Percentiles rank a stretch among this genome's conserved stretches.
Conservation (phyloP, 2,797 vertebrate species). For the Forpus xanthops region DNA sequence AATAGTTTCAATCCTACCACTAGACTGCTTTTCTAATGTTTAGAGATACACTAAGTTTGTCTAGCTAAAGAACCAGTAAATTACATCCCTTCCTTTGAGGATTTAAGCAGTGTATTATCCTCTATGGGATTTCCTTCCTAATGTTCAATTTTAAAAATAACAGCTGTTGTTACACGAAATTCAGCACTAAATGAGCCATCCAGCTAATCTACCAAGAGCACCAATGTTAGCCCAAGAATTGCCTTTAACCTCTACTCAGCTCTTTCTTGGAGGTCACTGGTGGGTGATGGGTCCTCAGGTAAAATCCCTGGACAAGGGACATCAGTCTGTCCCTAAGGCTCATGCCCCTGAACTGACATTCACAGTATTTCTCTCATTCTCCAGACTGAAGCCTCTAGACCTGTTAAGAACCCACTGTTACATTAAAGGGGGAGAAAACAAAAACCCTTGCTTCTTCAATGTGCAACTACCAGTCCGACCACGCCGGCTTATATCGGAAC, state of each 20-base stretch:
- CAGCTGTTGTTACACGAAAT: neutral
- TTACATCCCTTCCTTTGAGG: neutral
- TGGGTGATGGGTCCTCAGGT: neutral
- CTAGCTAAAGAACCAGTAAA: neutral
- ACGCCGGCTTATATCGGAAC: too few species aligned
- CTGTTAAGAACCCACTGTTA: accelerated
- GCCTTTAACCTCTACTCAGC: neutral
- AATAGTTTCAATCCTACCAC: neutral
- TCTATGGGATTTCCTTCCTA: neutral
- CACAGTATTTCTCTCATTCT: neutral
- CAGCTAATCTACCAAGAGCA: neutral
- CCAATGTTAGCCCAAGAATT: neutral
- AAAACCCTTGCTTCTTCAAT: too few species aligned
- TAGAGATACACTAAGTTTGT: neutral
- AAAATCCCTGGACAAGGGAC: neutral
- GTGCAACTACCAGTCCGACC: too few species aligned
- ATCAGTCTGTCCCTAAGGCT: neutral
- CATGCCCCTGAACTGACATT: neutral
- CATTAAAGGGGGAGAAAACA: too few species aligned
- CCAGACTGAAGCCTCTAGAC: neutral
- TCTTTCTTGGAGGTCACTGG: neutral
- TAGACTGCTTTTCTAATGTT: neutral
- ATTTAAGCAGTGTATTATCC: neutral
- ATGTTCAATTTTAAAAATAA: neutral
- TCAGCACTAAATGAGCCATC: neutral